These are phyloP conservation scores for Drosophila demipolita DNA, from an alignment of 2,888 invertebrate genomes.

Conservation along the genomic window DNA sequence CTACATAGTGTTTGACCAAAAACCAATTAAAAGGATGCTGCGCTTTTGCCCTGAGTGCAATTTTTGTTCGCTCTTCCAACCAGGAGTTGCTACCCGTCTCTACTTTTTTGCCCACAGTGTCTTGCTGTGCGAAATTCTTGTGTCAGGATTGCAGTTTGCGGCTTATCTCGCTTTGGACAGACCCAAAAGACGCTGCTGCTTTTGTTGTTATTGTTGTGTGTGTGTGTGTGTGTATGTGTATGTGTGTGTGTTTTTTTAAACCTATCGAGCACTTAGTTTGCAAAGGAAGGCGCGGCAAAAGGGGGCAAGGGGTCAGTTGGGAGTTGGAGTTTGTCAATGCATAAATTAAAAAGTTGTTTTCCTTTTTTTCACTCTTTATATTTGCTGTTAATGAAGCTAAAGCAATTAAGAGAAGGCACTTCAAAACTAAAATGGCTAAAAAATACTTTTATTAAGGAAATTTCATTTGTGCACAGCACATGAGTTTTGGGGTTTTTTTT, in stretches of 20 bases:
- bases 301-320: neutral
- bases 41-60: conserved; percentile 49
- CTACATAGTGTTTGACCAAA: conserved; percentile 48
- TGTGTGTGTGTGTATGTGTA: neutral
- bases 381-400: conserved; percentile 68
- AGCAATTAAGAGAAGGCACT: conserved; percentile 64
- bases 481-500: conserved; percentile 47
- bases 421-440: conserved; percentile 48
- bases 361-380: conserved; percentile 27
- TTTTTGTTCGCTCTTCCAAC: conserved; percentile 48
- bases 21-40: conserved; percentile 65
- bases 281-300: conserved; percentile 4
- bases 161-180: conserved; percentile 68
- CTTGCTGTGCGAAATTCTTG: conserved; percentile 34
- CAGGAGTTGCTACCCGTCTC: conserved; percentile 24
- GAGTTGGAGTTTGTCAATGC: conserved; percentile 74
- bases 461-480: conserved; percentile 29
- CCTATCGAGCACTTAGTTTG: conserved; percentile 40
- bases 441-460: conserved; percentile 7
- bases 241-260: neutral
- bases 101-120: neutral
- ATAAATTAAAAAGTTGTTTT: conserved; percentile 75
- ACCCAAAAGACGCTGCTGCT: conserved; percentile 31
- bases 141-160: conserved; percentile 60
- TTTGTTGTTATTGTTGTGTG: conserved; percentile 44